A percentile compares a stretch with the other conserved stretches of the same genome.
phyloP scores from a whole-genome alignment of 92 coral and sea anemone genomes.

The Umimayanthus kanabou region DNA sequence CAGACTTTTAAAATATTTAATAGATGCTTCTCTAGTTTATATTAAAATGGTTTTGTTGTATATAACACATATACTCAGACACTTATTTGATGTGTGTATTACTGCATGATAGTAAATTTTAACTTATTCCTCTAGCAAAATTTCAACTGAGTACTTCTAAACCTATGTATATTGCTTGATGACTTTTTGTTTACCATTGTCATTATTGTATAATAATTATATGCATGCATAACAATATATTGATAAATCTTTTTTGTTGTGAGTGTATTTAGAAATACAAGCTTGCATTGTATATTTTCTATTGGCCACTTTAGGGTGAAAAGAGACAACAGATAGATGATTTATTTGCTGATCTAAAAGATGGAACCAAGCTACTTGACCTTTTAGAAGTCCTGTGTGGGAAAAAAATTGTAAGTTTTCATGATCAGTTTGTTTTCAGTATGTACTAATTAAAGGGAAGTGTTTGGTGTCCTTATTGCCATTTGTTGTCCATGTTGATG shows the following conservation, averaged over 20 bases:
- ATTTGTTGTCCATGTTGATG: too few relatives aligned
- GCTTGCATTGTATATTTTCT: background rate
- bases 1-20: too few relatives aligned
- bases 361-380: conserved; percentile 81
- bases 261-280: background rate
- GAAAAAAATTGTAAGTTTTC: conserved; percentile 79
- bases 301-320: conserved; percentile 58
- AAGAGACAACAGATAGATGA: conserved; percentile 70
- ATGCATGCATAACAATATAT: background rate
- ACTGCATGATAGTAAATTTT: too few relatives aligned
- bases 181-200: background rate
- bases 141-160: too few relatives aligned
- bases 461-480: background rate
- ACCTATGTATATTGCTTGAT: background rate
- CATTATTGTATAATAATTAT: background rate
- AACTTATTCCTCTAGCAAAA: background rate
- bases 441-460: background rate
- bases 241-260: too few relatives aligned
- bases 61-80: too few relatives aligned
- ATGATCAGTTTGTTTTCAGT: background rate
- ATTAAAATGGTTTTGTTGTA: too few relatives aligned
- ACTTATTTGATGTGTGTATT: too few relatives aligned
- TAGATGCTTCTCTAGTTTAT: too few relatives aligned
- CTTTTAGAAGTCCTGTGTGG: conserved; percentile 88
- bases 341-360: conserved; percentile 83